These are phyloP conservation scores for Smittia aterrima DNA, from an alignment of 2,888 invertebrate genomes.

Conservation along the genomic window DNA sequence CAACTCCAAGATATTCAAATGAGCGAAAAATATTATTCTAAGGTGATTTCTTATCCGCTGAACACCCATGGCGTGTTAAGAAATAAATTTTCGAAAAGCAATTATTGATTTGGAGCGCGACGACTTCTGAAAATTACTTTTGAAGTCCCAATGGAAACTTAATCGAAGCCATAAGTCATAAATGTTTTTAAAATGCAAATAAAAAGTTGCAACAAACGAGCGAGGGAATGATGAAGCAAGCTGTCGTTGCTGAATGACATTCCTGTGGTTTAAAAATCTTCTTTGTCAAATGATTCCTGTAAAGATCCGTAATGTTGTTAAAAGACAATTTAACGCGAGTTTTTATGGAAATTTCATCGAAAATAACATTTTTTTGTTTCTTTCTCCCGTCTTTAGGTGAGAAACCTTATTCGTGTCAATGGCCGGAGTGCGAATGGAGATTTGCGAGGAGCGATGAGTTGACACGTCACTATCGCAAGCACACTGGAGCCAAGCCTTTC, in stretches of 20 bases:
- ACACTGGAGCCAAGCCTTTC: constrained; percentile 96
- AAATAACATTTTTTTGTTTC: neutral
- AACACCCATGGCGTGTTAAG: constrained; percentile 17
- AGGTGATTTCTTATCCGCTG: neutral
- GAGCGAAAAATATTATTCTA: constrained; percentile 7
- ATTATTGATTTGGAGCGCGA: neutral
- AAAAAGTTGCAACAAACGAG: neutral
- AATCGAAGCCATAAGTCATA: neutral
- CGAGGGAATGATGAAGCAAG: neutral
- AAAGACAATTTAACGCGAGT: too few relatives aligned
- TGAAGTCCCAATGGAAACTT: too few relatives aligned
- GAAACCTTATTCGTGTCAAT: constrained; percentile 96
- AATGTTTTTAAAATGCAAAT: neutral
- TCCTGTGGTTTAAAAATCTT: constrained; percentile 1
- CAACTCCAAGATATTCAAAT: neutral
- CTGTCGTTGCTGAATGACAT: constrained; percentile 4
- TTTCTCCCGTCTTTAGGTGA: constrained; percentile 71
- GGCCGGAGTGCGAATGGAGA: constrained; percentile 98
- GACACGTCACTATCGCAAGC: constrained; percentile 94
- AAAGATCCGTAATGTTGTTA: too few relatives aligned
- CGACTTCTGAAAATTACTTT: neutral
- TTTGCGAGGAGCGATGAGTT: constrained; percentile 95
- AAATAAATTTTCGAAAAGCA: neutral
- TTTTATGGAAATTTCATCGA: too few relatives aligned
- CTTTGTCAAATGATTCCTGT: too few relatives aligned